Conservation (phyloP, 2,888 invertebrate genomes). For the Sminthurides aquaticus region DNA sequence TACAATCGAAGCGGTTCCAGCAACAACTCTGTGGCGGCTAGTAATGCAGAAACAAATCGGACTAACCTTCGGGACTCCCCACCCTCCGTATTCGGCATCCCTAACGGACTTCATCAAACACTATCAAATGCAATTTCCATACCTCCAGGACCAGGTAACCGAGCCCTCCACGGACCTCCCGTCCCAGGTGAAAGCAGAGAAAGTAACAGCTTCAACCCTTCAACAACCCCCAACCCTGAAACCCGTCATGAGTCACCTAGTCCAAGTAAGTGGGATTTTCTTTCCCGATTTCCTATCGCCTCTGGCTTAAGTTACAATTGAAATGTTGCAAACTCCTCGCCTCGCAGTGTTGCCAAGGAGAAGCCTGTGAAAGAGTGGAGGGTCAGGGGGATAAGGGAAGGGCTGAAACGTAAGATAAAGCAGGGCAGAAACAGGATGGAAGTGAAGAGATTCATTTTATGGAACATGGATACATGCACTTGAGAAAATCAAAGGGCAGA, state of each 20-base stretch:
- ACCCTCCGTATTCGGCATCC: constrained; percentile 34
- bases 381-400: too few species aligned
- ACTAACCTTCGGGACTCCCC: constrained; percentile 21
- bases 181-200: constrained; percentile 25
- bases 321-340: too few species aligned
- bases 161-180: constrained; percentile 11
- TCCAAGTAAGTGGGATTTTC: constrained; percentile 37
- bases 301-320: too few species aligned
- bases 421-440: too few species aligned
- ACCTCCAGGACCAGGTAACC: constrained; percentile 31
- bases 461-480: too few species aligned
- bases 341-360: too few species aligned
- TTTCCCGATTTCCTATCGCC: background rate
- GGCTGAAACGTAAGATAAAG: too few species aligned
- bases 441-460: too few species aligned
- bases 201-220: constrained; percentile 37
- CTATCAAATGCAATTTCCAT: constrained; percentile 27
- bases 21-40: constrained; percentile 44
- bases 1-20: constrained; percentile 55
- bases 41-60: constrained; percentile 13
- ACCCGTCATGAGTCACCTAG: constrained; percentile 40
- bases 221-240: constrained; percentile 9
- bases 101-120: constrained; percentile 37
- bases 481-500: background rate
- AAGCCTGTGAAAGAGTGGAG: too few species aligned